Evolutionary conservation across 92 coral and sea anemone genomes (phyloP), one percentile per base, ranked within the genome.

Genomic region (Heteractis magnifica): DNA sequence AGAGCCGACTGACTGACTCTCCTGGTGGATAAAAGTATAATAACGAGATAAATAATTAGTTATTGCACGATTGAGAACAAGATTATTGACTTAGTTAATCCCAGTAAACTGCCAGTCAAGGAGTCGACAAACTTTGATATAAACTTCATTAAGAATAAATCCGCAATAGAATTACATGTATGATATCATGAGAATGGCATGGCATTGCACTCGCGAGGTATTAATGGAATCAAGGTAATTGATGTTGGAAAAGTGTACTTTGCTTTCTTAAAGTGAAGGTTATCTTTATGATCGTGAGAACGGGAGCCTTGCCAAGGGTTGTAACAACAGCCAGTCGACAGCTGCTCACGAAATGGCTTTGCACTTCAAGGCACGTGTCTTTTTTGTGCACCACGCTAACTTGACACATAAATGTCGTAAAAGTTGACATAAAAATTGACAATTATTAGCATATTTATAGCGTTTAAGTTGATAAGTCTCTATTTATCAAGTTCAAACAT

Each of bases 211-310:
- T 26, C 49, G 49, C 73, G 49, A 10, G 73, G 49, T 68, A 68
- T 68, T 7, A 44, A 21, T 8, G 73, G 73, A 21, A 68, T 23
- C 49, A 68, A 5, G 13, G 12, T 68, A 8, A 68, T 68, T 68
- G 26, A 20, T 68, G 49, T 26, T 68, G 3, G 44, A 34, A 3
- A 26, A 26, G 49, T 68, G 18, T 68, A 48, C 44, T 68, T 68
- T 68, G 73, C 9, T 68, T 68, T 68, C 70, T 41, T 3, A n/a
- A 20, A 13, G 10, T 68, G 16, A 11, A 13, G 73, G 73, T 68
- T 68, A 68, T 68, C 73, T 21, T 26, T 68, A 34, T 68, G 73
- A 68, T 68, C 73, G 73, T 68, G 73, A 48, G 73, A 68, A 26
- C 49, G 23, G 73, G 73, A 68, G 14, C 9, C 49, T 48, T 48